A percentile compares a stretch with the other conserved stretches of the same genome.
Conservation (phyloP, 2,888 invertebrate genomes). For the Rhimphoctona megacephalus region DNA sequence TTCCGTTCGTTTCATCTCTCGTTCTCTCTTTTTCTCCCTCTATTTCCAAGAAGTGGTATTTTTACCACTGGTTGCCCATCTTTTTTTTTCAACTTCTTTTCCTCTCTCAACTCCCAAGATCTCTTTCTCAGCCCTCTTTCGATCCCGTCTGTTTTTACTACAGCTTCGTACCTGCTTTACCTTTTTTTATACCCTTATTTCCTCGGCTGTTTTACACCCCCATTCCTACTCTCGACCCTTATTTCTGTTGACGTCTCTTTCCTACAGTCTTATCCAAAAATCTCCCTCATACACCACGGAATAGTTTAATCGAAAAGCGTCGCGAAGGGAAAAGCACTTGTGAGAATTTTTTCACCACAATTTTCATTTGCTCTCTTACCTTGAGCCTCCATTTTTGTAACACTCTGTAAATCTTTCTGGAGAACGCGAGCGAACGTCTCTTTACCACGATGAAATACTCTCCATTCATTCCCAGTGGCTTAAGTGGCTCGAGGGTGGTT, state of each 20-base stretch:
- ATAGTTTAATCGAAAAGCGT: not conserved
- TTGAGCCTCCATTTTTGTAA: not conserved
- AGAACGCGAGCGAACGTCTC: not conserved
- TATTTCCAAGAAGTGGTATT: constrained; percentile 13
- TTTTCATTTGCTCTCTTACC: not conserved
- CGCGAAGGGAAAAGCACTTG: not conserved
- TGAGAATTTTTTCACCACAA: not conserved
- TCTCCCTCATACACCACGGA: not conserved
- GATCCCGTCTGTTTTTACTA: constrained; percentile 44
- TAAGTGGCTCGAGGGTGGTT: not conserved
- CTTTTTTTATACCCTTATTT: constrained; percentile 27
- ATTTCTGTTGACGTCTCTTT: not conserved
- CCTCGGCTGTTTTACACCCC: constrained; percentile 34
- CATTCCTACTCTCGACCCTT: constrained; percentile 4
- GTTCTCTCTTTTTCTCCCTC: constrained; percentile 22
- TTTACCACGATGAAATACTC: not conserved
- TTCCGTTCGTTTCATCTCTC: constrained; percentile 58
- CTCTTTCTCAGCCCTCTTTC: constrained; percentile 17
- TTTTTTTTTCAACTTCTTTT: constrained; percentile 1
- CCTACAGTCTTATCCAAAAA: not conserved
- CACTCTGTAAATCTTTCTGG: not conserved
- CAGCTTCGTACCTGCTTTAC: constrained; percentile 43
- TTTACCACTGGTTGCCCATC: constrained; percentile 23
- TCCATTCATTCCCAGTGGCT: not conserved
- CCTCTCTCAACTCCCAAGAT: constrained; percentile 19